These are phyloP conservation scores for Hylaeus volcanicus DNA, from an alignment of 1,140 invertebrate genomes.

Conservation along the genomic window DNA sequence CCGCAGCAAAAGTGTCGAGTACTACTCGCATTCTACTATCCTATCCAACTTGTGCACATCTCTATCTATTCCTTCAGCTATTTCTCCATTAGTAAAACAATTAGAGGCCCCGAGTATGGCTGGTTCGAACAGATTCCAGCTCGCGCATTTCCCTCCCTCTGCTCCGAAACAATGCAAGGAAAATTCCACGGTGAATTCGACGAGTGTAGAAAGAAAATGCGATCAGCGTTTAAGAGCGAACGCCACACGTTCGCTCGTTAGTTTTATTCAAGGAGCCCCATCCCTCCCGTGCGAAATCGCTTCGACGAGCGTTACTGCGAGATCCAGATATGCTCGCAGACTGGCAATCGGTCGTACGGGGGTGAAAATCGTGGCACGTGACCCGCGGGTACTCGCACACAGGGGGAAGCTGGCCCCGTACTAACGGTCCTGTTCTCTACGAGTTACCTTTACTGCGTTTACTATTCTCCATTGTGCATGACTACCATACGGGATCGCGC, in stretches of 20 bases:
- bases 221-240: background rate
- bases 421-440: slow-evolving; percentile 54
- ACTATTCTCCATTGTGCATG: slow-evolving; percentile 74
- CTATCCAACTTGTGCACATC: background rate
- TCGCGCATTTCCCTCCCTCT: too few relatives aligned
- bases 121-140: background rate
- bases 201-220: background rate
- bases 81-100: too few relatives aligned
- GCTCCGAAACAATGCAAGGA: too few relatives aligned
- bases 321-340: slow-evolving; percentile 36
- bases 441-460: slow-evolving; percentile 77
- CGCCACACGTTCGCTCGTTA: background rate
- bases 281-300: slow-evolving; percentile 40
- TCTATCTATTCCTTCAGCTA: too few relatives aligned
- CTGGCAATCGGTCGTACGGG: slow-evolving; percentile 42
- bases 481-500: slow-evolving; percentile 69
- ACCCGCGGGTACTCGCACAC: slow-evolving; percentile 57
- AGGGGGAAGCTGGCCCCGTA: slow-evolving; percentile 43
- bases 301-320: slow-evolving; percentile 20
- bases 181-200: background rate
- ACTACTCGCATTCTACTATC: background rate
- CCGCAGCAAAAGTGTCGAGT: too few relatives aligned
- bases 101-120: too few relatives aligned
- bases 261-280: slow-evolving; percentile 14
- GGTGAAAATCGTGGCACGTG: slow-evolving; percentile 69